Conservation (phyloP, 1,140 invertebrate species). For the Drosophila nebulosa region DNA sequence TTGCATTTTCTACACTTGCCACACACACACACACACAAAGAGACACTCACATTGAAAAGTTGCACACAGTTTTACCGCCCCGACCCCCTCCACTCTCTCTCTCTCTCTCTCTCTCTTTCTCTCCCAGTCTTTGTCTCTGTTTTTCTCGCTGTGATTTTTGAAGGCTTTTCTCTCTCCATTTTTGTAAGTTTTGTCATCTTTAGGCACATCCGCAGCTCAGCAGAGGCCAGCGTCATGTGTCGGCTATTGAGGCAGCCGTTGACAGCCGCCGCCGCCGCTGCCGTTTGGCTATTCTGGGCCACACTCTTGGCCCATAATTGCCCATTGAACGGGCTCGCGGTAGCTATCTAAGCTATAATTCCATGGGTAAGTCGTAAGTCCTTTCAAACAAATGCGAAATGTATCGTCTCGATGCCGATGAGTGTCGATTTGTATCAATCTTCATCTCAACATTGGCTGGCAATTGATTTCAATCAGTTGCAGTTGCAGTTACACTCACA, state of each 20-base stretch:
- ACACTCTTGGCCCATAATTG: conserved; percentile 35
- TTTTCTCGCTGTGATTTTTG: not conserved
- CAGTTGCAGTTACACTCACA: not conserved
- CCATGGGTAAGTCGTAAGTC: conserved; percentile 63
- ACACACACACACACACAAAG: not conserved
- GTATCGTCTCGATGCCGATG: too few relatives aligned
- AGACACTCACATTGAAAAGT: not conserved
- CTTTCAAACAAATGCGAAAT: not conserved
- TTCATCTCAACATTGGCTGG: conserved; percentile 2
- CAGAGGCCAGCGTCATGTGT: conserved; percentile 37
- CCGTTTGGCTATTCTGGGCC: conserved; percentile 58
- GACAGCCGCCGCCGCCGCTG: conserved; percentile 41
- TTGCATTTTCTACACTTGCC: conserved; percentile 1
- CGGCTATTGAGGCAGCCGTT: conserved; percentile 45
- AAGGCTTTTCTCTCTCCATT: not conserved
- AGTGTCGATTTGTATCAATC: conserved; percentile 1
- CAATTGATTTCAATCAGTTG: conserved; percentile 72
- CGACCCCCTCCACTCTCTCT: not conserved
- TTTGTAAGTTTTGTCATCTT: conserved; percentile 8
- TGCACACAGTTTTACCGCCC: not conserved
- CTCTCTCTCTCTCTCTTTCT: not conserved
- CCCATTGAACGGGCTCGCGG: conserved; percentile 26
- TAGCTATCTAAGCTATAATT: conserved; percentile 19
- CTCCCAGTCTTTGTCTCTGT: not conserved
- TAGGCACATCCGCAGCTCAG: conserved; percentile 15